phyloP scores from a whole-genome alignment of 2,113 vertebrate genomes.

The Macrotus californicus region DNA sequence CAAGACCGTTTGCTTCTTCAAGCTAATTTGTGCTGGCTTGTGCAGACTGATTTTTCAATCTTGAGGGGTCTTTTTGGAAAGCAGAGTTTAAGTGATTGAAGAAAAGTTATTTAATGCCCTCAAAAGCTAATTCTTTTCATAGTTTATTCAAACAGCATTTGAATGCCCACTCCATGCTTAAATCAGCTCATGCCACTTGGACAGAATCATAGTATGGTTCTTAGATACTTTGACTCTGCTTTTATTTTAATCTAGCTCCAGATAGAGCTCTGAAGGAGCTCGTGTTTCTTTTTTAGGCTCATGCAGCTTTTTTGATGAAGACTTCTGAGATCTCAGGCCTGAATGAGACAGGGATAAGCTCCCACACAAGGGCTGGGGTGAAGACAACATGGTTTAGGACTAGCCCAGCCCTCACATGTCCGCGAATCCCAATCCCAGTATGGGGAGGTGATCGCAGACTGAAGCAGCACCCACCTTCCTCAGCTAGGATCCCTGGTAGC shows the following conservation, averaged over 20 bases:
- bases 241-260: background rate
- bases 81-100: background rate
- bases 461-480: background rate
- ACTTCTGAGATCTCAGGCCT: background rate
- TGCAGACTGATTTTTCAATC: background rate
- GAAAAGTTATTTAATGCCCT: background rate
- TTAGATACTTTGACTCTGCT: background rate
- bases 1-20: background rate
- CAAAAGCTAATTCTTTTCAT: background rate
- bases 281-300: background rate
- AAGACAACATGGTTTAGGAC: background rate
- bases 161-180: background rate
- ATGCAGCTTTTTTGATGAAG: background rate
- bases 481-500: background rate
- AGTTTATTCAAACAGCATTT: background rate
- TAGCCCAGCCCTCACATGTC: background rate
- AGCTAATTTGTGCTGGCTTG: background rate
- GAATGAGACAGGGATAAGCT: background rate
- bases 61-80: background rate
- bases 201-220: background rate
- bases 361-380: background rate
- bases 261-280: background rate
- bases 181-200: background rate
- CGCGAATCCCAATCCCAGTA: background rate
- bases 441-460: background rate